phyloP scores from a whole-genome alignment of 1,140 invertebrate genomes.

The Trialeurodes vaporariorum region DNA sequence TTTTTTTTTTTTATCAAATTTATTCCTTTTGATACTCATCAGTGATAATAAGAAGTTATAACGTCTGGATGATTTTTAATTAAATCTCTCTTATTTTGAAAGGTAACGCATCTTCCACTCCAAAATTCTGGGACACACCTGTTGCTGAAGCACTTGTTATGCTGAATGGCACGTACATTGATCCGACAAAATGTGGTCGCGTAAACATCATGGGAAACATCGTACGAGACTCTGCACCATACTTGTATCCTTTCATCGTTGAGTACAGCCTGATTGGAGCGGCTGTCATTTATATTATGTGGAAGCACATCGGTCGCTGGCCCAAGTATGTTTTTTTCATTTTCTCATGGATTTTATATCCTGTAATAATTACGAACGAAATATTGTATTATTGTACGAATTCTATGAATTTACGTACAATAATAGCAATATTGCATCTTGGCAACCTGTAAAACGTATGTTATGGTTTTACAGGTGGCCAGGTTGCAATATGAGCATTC shows the following conservation, averaged over 20 bases:
- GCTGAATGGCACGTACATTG: slow-evolving; percentile 15
- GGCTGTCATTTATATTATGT: slow-evolving; percentile 95
- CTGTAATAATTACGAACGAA: neutral
- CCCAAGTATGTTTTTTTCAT: too few species aligned
- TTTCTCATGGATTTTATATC: slow-evolving; percentile 17
- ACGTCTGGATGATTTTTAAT: too few species aligned
- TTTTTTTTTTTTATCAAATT: too few species aligned
- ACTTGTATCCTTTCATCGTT: slow-evolving; percentile 91
- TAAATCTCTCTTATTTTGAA: too few species aligned
- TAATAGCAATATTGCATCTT: too few species aligned
- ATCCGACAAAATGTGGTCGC: slow-evolving; percentile 49
- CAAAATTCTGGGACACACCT: neutral
- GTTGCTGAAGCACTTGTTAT: slow-evolving; percentile 19
- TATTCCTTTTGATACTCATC: too few species aligned
- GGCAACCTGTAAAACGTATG: too few species aligned
- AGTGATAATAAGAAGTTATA: too few species aligned
- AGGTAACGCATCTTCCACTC: neutral
- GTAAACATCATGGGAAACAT: slow-evolving; percentile 88
- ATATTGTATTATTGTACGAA: too few species aligned
- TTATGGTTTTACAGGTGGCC: too few species aligned
- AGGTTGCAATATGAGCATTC: too few species aligned
- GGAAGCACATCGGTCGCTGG: slow-evolving; percentile 85
- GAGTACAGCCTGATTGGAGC: slow-evolving; percentile 95
- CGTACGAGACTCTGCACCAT: slow-evolving; percentile 79
- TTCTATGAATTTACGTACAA: too few species aligned